Conservation (phyloP, 2,888 invertebrate genomes). For the Caenorhabditis auriculariae region DNA sequence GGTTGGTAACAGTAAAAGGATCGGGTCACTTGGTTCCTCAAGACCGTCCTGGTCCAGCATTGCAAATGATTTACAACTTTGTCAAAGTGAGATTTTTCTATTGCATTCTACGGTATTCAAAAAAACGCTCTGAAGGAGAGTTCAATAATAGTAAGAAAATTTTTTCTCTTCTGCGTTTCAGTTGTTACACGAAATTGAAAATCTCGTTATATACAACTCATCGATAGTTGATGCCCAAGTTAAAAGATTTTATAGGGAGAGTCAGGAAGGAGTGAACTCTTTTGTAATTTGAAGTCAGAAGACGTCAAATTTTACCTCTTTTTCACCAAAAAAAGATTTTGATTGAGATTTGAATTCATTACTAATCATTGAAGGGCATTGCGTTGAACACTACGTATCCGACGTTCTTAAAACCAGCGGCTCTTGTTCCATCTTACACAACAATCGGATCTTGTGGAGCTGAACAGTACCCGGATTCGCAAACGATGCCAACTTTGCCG, state of each 20-base stretch:
- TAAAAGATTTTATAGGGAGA: no score
- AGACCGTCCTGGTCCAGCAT: conserved; percentile 79
- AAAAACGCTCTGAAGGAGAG: no score
- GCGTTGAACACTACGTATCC: conserved; percentile 14
- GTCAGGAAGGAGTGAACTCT: no score
- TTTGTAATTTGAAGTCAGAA: no score
- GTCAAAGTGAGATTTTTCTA: conserved; percentile 9
- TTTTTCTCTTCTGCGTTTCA: no score
- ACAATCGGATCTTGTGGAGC: conserved; percentile 7
- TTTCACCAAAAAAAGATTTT: no score
- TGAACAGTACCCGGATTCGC: conserved; percentile 14
- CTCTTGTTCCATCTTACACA: conserved; percentile 15
- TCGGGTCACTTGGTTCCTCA: conserved; percentile 82
- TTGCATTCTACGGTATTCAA: conserved; percentile 1
- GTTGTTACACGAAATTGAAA: no score
- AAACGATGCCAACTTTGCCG: conserved; percentile 18
- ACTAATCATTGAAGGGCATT: neutral
- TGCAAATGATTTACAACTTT: conserved; percentile 75
- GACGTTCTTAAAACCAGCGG: conserved; percentile 1
- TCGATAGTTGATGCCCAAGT: no score
- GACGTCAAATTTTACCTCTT: no score
- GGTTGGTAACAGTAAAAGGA: conserved; percentile 51
- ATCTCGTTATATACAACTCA: no score
- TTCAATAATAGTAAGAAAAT: no score
- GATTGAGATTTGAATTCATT: no score